Percentiles rank a stretch among this genome's conserved stretches.
These are phyloP conservation scores for Pseudanteris insignis DNA, from an alignment of 2,888 invertebrate species.

Conservation along the genomic window DNA sequence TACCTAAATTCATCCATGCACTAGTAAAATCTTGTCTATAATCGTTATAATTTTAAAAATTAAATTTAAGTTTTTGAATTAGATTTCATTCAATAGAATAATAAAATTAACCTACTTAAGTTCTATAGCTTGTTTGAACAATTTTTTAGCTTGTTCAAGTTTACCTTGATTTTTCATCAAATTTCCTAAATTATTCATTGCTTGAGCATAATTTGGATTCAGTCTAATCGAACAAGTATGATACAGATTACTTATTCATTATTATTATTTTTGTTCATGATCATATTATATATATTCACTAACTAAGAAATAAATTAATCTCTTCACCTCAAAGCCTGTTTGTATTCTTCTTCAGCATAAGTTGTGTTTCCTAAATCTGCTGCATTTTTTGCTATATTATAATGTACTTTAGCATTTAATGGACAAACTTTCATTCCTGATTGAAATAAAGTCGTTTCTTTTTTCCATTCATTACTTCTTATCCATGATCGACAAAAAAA, in stretches of 20 bases:
- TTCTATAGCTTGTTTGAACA: constrained; percentile 77
- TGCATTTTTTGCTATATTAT: constrained; percentile 91
- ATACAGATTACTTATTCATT: too few relatives aligned
- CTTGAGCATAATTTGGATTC: constrained; percentile 86
- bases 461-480: constrained; percentile 81
- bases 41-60: constrained; percentile 34
- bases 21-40: constrained; percentile 86
- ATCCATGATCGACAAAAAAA: constrained; percentile 62
- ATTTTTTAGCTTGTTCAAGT: constrained; percentile 76
- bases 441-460: constrained; percentile 79
- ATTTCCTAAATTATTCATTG: constrained; percentile 94
- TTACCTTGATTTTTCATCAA: constrained; percentile 78
- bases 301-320: too few relatives aligned
- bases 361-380: constrained; percentile 77
- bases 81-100: too few relatives aligned
- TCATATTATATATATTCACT: too few relatives aligned
- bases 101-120: constrained; percentile 75
- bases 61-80: too few relatives aligned
- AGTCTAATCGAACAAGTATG: too few relatives aligned
- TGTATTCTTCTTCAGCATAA: constrained; percentile 81
- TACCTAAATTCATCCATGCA: constrained; percentile 99
- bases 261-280: too few relatives aligned
- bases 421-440: constrained; percentile 90
- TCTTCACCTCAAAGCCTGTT: constrained; percentile 80
- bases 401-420: constrained; percentile 91